Evolutionary conservation across 1,140 invertebrate genomes (phyloP), one percentile per base, ranked within the genome.

Genomic region (Macrocentrus cingulum): DNA sequence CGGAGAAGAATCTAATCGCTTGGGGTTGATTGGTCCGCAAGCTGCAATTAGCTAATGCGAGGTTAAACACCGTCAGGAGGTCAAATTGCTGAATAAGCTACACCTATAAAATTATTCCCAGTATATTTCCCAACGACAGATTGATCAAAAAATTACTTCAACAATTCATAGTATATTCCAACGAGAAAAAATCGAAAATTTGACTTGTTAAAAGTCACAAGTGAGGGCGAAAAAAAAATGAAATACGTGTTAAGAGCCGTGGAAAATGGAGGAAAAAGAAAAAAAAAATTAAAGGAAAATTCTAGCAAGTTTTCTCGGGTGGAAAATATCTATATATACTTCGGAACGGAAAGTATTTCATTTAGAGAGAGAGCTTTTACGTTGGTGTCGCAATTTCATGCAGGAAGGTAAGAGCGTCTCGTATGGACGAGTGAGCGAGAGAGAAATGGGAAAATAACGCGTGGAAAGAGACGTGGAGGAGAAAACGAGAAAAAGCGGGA

Each of bases 371-470:
- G 56, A 48, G 44, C 45, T 58, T 62, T 58, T 56, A 50, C 44
- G 46, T 50, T 37, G 36, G 60, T 62, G 60, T 62, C 60, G 60
- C 53, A 55, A 58, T 62, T 62, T 62, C 34, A 18, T 46, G 42
- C 16, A 15, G 51, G 29, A 42, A 22, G 36, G 50, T 46, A n/a
- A n/a, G n/a, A n/a, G 36, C 8, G 56, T 42, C 46, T 8, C 22
- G 19, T 49, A 52, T 45, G 41, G 25, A 48, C 32, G 29, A 55
- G 54, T 56, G 45, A 59, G 19, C 20, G 44, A 22, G 39, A 57
- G 16, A 20, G 9, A 48, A 29, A 44, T 20, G 48, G 48, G 60
- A 42, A 50, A 54, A 52, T 34, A 39, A 29, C 42, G 16, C 25
- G 29, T 6, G 22, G 23, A n/a, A 44, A 19, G 55, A 42, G 37